These are phyloP conservation scores for Ooceraea biroi DNA, from an alignment of 1,140 invertebrate genomes.

Conservation along the genomic window DNA sequence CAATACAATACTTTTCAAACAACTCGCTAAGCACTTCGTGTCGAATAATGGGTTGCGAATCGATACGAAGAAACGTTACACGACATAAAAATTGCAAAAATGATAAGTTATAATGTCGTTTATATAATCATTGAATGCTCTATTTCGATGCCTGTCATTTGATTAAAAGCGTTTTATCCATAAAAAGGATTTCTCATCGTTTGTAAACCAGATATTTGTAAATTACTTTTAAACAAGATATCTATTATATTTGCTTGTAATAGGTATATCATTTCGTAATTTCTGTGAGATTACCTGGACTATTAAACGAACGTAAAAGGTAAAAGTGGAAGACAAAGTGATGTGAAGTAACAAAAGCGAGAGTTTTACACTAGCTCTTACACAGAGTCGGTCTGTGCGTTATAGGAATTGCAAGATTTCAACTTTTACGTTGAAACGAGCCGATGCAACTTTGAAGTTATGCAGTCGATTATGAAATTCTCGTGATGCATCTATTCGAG, in stretches of 20 bases:
- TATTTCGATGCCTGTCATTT: neutral
- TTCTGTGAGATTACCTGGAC: neutral
- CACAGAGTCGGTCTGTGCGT: slow-evolving; percentile 53
- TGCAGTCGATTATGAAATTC: slow-evolving; percentile 63
- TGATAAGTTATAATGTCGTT: neutral
- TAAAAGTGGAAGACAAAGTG: slow-evolving; percentile 22
- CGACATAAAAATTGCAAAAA: slow-evolving; percentile 7
- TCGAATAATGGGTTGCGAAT: slow-evolving; percentile 48
- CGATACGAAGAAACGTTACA: slow-evolving; percentile 44
- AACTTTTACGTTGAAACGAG: slow-evolving; percentile 52
- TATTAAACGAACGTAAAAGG: slow-evolving; percentile 33
- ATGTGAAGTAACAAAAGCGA: slow-evolving; percentile 23
- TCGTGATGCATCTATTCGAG: slow-evolving; percentile 55
- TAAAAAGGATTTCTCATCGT: neutral
- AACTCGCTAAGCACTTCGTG: slow-evolving; percentile 30
- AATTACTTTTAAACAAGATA: neutral
- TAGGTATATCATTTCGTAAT: neutral
- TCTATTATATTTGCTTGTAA: neutral
- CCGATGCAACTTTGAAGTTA: slow-evolving; percentile 57
- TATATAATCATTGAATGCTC: neutral
- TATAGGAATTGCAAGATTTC: slow-evolving; percentile 46
- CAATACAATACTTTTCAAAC: slow-evolving; percentile 42
- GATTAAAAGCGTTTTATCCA: neutral
- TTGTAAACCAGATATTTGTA: neutral
- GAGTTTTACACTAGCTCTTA: slow-evolving; percentile 37